Base-by-base conservation (phyloP, 1,140 invertebrate species). In the Orchesella cincta region DNA sequence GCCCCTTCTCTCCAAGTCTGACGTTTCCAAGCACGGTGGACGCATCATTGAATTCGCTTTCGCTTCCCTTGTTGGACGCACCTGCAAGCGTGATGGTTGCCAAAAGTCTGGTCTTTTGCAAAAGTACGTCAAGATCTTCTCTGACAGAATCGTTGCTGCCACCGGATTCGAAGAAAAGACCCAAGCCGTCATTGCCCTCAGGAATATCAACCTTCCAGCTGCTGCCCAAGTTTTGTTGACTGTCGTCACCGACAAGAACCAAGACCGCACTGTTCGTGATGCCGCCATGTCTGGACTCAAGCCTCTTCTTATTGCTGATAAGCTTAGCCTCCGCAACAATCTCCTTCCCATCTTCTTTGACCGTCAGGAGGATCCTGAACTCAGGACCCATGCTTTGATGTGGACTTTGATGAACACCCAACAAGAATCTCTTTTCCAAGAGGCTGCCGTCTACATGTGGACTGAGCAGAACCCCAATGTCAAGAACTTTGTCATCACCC, bases 331-430 rank as follows among this genome's bases (percentile, higher is more conserved):
- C 31, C 36, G 54, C 2, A 52, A 79, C 26, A 35, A 73, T 26
- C 31, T 82, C 70, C 64, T 82, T 36, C 78, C 79, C 64, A 80
- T 82, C 79, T 82, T 82, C 76, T 82, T 67, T 54, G 76, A 82
- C 35, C 75, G 77, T 8, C 28, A 18, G n/a, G 70, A 79, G 36
- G 75, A 82, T 74, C 54, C 75, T 39, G 81, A 82, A 72, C 36
- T 82, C 20, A 52, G 81, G 34, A 78, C 64, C 57, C 57, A 36
- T 28, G 79, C 79, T 29, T 57, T 52, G 26, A 39, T 74, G 26
- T 73, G 54, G 31, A 74, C 46, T 74, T 20, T 82, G 14, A 34
- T 78, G 23, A 62, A 52, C 28, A 26, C 62, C 34, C 54, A 46
- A 26, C 36, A 79, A 76, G 29, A 57, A 64, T 18, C 71, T 29